Percentiles rank a stretch among this genome's conserved stretches.
Evolutionary conservation across 2,113 vertebrate genomes (phyloP).

Genomic region (Craseonycteris thonglongyai): DNA sequence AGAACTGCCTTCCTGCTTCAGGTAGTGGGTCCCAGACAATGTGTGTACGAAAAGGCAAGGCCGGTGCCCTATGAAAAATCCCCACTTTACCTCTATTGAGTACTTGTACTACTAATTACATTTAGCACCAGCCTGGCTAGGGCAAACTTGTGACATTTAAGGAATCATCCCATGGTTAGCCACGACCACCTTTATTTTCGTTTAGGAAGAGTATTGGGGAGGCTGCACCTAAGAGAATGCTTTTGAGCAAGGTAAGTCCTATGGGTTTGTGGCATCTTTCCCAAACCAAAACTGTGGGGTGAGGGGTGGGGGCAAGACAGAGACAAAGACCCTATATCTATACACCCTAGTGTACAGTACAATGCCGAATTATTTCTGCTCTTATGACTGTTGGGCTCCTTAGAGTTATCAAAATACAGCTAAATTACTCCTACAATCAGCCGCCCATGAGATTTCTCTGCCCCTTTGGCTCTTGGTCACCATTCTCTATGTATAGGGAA

Average conservation of each 20-base stretch:
- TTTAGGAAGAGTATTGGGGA: not conserved
- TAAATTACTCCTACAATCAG: not conserved
- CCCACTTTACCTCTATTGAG: not conserved
- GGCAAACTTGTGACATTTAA: not conserved
- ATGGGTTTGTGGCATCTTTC: not conserved
- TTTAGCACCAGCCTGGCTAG: not conserved
- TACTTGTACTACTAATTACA: not conserved
- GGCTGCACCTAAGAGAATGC: not conserved
- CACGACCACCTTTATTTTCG: not conserved
- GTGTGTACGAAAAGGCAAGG: not conserved
- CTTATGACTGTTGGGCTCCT: not conserved
- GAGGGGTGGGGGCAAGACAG: not conserved
- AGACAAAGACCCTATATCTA: not conserved
- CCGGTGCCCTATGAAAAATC: not conserved
- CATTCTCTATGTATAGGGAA: not conserved
- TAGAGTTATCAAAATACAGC: not conserved
- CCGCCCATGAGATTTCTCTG: not conserved
- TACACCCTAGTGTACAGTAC: not conserved
- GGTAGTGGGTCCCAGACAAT: conserved; percentile 8
- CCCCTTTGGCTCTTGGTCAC: not conserved
- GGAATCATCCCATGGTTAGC: not conserved
- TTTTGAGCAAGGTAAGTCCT: not conserved
- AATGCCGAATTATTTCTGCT: not conserved
- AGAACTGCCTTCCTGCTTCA: not conserved
- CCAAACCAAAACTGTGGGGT: not conserved